Base-by-base conservation (phyloP, 2,888 invertebrate genomes). In the Nudaria mundana region DNA sequence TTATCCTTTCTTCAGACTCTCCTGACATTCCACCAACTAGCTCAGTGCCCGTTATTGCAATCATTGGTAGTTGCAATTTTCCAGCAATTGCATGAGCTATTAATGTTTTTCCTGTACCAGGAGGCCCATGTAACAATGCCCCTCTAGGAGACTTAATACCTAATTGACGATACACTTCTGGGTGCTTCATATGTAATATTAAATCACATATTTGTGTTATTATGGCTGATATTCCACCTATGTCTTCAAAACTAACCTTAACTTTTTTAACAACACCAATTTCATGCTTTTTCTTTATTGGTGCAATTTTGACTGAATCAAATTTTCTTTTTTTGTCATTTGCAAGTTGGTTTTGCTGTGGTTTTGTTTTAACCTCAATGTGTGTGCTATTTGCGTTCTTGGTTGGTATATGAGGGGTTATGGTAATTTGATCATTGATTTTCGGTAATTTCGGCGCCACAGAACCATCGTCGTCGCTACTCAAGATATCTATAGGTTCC, bases 1-100 rank as follows among this genome's bases (percentile, higher is more conserved):
- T 90, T 46, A 99, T 95, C 56, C 97, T 91, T 68, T 97, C 95
- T 79, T 99, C 99, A 0, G 97, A 97, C 78, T 98, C 98, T 0
- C 99, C 99, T 0, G 98, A 97, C 44, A 99, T 93, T 1, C 98
- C 98, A 7, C 95, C 96, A 2, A 99, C 94, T 44, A 99, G 81
- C 80, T 98, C 98, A 0, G 98, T 96, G 1, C 97, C 97, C 5
- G 96, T 93, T 6, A 98, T 93, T 79, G 96, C 95, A 35, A 99
- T 83, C 37, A 98, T 81, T 0, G 97, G 95, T 28, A 98, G 79
- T 52, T 93, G 91, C 25, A 98, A 80, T 88, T 98, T 96, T 34
- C 96, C 96, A 15, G 96, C 94, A 60, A 96, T 94, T 2, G 95
- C 95, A 70, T 94, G 90, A 0, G 96, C 96, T 43, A 96, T 67